phyloP scores from a whole-genome alignment of 1,140 invertebrate genomes.

The Protaetia brevitarsis region DNA sequence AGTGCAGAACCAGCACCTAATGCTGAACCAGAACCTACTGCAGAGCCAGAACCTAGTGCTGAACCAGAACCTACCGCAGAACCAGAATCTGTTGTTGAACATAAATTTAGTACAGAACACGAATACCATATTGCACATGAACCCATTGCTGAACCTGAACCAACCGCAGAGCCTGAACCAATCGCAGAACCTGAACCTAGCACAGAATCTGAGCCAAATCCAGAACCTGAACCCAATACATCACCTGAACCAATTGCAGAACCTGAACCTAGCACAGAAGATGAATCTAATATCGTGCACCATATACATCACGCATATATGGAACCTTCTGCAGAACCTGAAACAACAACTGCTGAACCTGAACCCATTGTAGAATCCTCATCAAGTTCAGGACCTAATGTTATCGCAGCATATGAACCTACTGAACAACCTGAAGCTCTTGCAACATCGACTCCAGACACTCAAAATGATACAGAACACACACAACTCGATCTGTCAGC shows the following conservation, averaged over 20 bases:
- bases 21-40: too few relatives aligned
- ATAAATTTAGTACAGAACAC: slow-evolving; percentile 38
- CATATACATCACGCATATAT: slow-evolving; percentile 31
- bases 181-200: too few relatives aligned
- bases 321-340: slow-evolving; percentile 43
- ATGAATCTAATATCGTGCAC: slow-evolving; percentile 27
- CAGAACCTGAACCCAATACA: slow-evolving; percentile 33
- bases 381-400: slow-evolving; percentile 38
- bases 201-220: slow-evolving; percentile 35
- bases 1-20: too few relatives aligned
- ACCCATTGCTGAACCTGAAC: slow-evolving; percentile 40
- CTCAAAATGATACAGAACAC: too few relatives aligned
- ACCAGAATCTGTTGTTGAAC: slow-evolving; percentile 42
- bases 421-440: slow-evolving; percentile 23
- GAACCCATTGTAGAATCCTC: slow-evolving; percentile 42
- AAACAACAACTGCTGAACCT: slow-evolving; percentile 41
- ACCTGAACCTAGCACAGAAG: slow-evolving; percentile 38
- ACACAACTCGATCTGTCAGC: too few relatives aligned
- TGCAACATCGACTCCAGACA: too few relatives aligned
- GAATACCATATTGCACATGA: slow-evolving; percentile 48
- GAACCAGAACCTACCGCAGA: too few relatives aligned
- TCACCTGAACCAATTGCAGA: slow-evolving; percentile 36
- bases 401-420: slow-evolving; percentile 31
- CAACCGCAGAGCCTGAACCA: slow-evolving; percentile 39
- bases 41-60: too few relatives aligned